Base-by-base conservation (phyloP, 2,113 vertebrate genomes). In the Mesitornis unicolor region DNA sequence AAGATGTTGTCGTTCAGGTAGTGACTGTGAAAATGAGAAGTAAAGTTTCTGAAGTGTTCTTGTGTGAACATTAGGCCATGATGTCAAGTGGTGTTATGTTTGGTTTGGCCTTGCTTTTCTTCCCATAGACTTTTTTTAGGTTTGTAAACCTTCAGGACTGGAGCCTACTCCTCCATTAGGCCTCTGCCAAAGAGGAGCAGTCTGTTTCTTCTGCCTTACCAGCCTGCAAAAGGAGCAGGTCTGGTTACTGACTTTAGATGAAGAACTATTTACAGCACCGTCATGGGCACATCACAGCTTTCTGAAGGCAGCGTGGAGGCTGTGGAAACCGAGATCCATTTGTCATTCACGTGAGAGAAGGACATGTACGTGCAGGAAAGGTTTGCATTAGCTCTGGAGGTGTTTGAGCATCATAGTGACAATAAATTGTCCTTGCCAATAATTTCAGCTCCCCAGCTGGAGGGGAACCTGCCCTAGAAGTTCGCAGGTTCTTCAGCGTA, bases 11-110 rank as follows among this genome's bases (percentile, higher is more conserved):
- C n/a, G 53, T 78, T 87, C 87, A 89, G 65, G 57, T 95, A 36
- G 5, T 83, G 59, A 63, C 42, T 86, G 59, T 85, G 65, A 76
- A 94, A 89, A 88, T 45, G 29, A 9, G 29, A 95, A 93, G 78
- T 61, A 95, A 95, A 90, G 56, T 87, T 87, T 40, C 53, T 75
- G 10, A 73, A 93, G 87, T 90, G 71, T 80, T 80, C 75, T 92
- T 92, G 65, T 50, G 76, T 48, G 50, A 83, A 40, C 31, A 22
- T 36, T 80, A 90, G 42, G 57, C 76, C 88, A 36, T 80, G 36
- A 29, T 88, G 85, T 92, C 83, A 92, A 95, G 86, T 93, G 68
- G 42, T 68, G 47, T 26, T 81, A 24, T 87, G 59, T 95, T 95
- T 93, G 86, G 42, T 92, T 95, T 92, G 71, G 83, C 71, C 60